Conservation (phyloP, 2,113 vertebrate species). For the Microcebus murinus region DNA sequence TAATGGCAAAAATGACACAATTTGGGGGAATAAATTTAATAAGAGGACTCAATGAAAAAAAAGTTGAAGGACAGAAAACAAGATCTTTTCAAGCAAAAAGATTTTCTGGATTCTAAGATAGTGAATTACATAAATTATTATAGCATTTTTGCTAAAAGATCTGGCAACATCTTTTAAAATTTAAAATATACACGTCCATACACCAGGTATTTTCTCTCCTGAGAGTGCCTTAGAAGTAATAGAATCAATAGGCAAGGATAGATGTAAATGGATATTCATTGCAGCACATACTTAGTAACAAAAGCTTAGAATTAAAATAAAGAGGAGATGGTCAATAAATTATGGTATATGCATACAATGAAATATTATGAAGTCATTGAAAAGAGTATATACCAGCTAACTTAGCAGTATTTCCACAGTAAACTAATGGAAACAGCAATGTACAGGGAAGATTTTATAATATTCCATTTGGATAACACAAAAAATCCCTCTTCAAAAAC, state of each 20-base stretch:
- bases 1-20: not conserved
- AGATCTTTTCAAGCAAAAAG: not conserved
- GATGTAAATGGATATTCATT: not conserved
- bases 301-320: conserved; percentile 38
- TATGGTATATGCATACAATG: not conserved
- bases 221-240: not conserved
- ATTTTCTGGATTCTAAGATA: conserved; percentile 15
- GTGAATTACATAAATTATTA: conserved; percentile 2
- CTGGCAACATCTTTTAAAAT: not conserved
- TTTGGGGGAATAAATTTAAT: not conserved
- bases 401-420: not conserved
- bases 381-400: not conserved
- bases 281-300: not conserved
- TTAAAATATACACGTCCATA: not conserved
- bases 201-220: not conserved
- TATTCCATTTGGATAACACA: conserved; percentile 5
- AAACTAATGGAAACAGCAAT: conserved; percentile 7
- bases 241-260: not conserved
- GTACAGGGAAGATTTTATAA: not conserved
- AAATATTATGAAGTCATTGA: not conserved
- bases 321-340: not conserved
- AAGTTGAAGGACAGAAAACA: not conserved
- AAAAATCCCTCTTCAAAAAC: not conserved
- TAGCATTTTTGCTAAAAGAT: not conserved
- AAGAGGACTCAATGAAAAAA: not conserved